A percentile compares a stretch with the other conserved stretches of the same genome.
These are phyloP conservation scores for Stenoptilia bipunctidactyla DNA, from an alignment of 2,888 invertebrate species.

Conservation along the genomic window DNA sequence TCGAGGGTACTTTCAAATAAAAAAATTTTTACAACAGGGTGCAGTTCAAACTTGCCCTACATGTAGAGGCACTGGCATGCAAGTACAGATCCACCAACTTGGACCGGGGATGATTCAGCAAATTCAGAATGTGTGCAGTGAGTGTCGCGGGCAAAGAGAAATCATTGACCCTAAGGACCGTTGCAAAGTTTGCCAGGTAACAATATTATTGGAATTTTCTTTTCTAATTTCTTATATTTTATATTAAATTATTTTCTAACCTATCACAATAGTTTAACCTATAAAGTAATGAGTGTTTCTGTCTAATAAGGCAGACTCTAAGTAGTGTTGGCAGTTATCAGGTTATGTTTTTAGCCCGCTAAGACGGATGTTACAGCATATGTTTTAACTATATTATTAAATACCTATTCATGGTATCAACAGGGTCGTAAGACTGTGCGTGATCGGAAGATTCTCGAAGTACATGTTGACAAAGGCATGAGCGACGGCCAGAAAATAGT, in stretches of 20 bases:
- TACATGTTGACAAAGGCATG: slow-evolving; percentile 96
- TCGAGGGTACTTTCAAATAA: no score
- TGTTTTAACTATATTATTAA: no score
- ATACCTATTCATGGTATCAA: no score
- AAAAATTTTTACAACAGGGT: no score
- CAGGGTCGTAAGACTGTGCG: slow-evolving; percentile 89
- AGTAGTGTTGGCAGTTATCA: no score
- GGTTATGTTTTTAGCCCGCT: no score
- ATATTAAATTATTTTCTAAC: no score
- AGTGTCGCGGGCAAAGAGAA: slow-evolving; percentile 91
- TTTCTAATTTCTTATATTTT: no score
- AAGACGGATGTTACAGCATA: no score
- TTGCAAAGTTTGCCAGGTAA: slow-evolving; percentile 88
- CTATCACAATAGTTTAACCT: no score
- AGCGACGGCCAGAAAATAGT: slow-evolving; percentile 94
- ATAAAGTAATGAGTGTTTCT: no score
- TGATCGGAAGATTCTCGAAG: slow-evolving; percentile 94
- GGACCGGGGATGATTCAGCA: slow-evolving; percentile 84
- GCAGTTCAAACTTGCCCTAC: slow-evolving; percentile 86
- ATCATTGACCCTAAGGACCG: slow-evolving; percentile 90
- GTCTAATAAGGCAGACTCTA: no score
- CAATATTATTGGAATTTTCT: slow-evolving; percentile 5
- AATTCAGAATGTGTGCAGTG: slow-evolving; percentile 87
- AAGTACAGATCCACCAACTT: slow-evolving; percentile 73
- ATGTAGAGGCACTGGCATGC: slow-evolving; percentile 92